Evolutionary conservation across 2,113 vertebrate genomes (phyloP), one percentile per base, ranked within the genome.

Genomic region (Anser cygnoides): DNA sequence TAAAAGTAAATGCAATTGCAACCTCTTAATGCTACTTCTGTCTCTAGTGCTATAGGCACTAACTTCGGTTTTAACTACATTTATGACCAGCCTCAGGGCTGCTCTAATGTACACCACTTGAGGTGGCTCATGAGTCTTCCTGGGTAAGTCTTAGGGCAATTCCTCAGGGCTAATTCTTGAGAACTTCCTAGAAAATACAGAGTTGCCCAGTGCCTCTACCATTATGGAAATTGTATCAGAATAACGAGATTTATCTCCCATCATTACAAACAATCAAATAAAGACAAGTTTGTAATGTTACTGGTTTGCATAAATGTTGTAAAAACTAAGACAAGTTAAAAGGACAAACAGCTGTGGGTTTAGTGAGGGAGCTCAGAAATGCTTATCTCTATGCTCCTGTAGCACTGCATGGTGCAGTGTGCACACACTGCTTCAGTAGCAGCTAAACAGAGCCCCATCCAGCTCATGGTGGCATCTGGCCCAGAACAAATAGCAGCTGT

Each of bases 401-500:
- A 49, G 54, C 58, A 11, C 31, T 59, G 61, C 37, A 8, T 19
- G 37, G 7, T 16, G 62, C 44, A 37, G 7, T 1, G 1, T 81
- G 52, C n/a, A 10, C 4, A 2, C 5, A 52, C 1, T 46, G 11
- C 58, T 57, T 68, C 62, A 73, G 66, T 43, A 85, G 78, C 84
- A 93, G 82, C 75, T 57, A 41, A 87, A 75, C 76, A 89, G 46
- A 85, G 70, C 73, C 39, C 43, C 71, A 73, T 10, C 5, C 4
- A 82, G 73, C 29, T 66, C 35, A 4, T 13, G 58, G 87, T 65
- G 77, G 80, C 70, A 57, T 75, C 70, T 89, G 70, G 73, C 87
- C 44, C 84, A 79, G 81, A 76, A 65, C 13, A 66, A 92, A 87
- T 4, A 89, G 49, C 93, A 93, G 74, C 81, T 93, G 49, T 61